phyloP scores from a whole-genome alignment of 2,797 vertebrate genomes.

The Tamandua tetradactyla region DNA sequence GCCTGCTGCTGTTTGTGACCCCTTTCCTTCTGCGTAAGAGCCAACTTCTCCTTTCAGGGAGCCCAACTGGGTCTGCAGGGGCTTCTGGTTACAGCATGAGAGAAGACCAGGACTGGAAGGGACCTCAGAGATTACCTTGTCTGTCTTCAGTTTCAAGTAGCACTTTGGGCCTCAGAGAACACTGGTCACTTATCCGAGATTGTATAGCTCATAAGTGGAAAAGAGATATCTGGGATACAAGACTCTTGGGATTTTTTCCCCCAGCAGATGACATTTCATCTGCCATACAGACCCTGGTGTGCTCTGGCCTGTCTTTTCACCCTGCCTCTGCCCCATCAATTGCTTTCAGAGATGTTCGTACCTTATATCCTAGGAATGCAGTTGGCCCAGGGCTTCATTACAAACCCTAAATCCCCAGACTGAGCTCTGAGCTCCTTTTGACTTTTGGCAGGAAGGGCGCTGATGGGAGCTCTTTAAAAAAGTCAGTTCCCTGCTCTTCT shows the following conservation, averaged over 20 bases:
- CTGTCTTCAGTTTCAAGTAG: not conserved
- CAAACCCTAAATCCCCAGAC: not conserved
- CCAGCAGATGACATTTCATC: not conserved
- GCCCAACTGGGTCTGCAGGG: not conserved
- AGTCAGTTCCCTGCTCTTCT: not conserved
- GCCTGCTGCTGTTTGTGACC: not conserved
- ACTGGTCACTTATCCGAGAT: not conserved
- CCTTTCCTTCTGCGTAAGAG: not conserved
- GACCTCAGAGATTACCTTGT: not conserved
- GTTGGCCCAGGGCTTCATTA: not conserved
- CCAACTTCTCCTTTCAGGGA: not conserved
- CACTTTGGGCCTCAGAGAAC: not conserved
- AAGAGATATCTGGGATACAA: not conserved
- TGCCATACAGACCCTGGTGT: not conserved
- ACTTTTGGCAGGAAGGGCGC: not conserved
- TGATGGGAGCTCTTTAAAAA: not conserved
- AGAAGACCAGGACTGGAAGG: not conserved
- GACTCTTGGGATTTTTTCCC: not conserved
- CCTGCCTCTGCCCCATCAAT: not conserved
- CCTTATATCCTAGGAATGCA: constrained; percentile 8
- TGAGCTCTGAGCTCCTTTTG: not conserved
- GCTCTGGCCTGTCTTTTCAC: not conserved
- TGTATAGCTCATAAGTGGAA: not conserved
- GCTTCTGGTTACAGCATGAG: not conserved
- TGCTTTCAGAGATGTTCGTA: not conserved